Percentiles rank a stretch among this genome's conserved stretches.
These are phyloP conservation scores for Helleia helle DNA, from an alignment of 2,888 invertebrate species.

Conservation along the genomic window DNA sequence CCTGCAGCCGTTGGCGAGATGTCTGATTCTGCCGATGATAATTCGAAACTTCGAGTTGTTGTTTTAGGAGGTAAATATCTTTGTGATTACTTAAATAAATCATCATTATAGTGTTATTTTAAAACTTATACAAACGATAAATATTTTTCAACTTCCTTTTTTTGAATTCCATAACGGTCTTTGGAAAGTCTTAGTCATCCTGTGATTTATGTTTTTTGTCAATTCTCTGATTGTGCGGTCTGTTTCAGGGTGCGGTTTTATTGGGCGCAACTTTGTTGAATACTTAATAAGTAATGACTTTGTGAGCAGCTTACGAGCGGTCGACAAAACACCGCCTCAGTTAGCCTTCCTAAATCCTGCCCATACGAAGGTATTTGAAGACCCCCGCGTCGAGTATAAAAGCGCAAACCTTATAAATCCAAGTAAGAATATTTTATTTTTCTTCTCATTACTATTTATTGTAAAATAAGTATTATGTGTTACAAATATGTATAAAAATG, in stretches of 20 bases:
- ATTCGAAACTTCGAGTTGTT: conserved; percentile 59
- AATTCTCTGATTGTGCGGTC: conserved; percentile 30
- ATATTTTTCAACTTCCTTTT: conserved; percentile 25
- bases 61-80: conserved; percentile 61
- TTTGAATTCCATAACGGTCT: conserved; percentile 49
- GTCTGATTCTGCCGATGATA: conserved; percentile 60
- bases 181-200: conserved; percentile 56
- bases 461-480: neutral
- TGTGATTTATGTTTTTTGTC: conserved; percentile 30
- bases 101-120: neutral
- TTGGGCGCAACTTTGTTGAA: conserved; percentile 90
- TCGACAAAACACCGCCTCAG: conserved; percentile 95
- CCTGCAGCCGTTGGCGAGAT: conserved; percentile 49
- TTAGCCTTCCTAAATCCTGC: conserved; percentile 89
- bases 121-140: neutral
- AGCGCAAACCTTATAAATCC: conserved; percentile 93
- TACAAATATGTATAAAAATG: too few relatives aligned
- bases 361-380: conserved; percentile 82
- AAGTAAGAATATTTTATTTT: conserved; percentile 66
- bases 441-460: neutral
- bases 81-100: neutral
- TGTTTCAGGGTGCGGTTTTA: conserved; percentile 90
- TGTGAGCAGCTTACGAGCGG: conserved; percentile 83
- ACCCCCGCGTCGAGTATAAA: conserved; percentile 86
- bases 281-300: conserved; percentile 85